Base-by-base conservation (phyloP, 2,113 vertebrate species). In the Tragulus kanchil region DNA sequence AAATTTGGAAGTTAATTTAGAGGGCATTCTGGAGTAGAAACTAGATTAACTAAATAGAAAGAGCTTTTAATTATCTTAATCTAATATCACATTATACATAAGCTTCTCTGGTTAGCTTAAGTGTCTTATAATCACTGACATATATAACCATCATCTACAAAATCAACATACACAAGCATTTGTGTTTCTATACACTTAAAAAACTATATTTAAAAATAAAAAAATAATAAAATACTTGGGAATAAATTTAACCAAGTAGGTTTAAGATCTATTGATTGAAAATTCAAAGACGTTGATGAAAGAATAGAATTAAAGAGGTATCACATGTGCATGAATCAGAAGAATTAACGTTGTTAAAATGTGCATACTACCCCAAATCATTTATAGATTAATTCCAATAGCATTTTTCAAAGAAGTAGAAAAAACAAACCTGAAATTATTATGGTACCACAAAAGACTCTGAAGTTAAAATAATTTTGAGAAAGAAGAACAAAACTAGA, bases 1-100 rank as follows among this genome's bases (percentile, higher is more conserved):
- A 97, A 93, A 77, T 81, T 85, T 95, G 36, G 52, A 93, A 85
- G 52, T 82, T 87, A 89, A 94, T 69, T 97, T 89, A 95, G 28
- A 93, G 31, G 56, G 9, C 36, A 86, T 89, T 89, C 17, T 90
- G 50, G 52, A 54, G 36, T 85, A 85, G 52, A 85, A 95, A 93
- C 25, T 54, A 95, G 67, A 59, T 91, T 28, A 82, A 87, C 5
- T 59, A 62, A 91, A 92, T 10, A 78, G 58, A 85, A 97, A 75
- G 10, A 54, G 36, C 8, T 83, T 78, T 88, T 45, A 95, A 93
- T 81, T 95, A 65, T 58, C 54, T 83, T 91, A 31, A 59, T 93
- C 8, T 50, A 78, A 77, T 79, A 73, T 12, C 16, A 26, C 6
- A 45, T 75, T 87, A 13, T 71, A 75, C 48, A 8, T 77, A 85